Percentiles rank a stretch among this genome's conserved stretches.
phyloP scores from a whole-genome alignment of 2,888 invertebrate species.

The Aromia moschata region DNA sequence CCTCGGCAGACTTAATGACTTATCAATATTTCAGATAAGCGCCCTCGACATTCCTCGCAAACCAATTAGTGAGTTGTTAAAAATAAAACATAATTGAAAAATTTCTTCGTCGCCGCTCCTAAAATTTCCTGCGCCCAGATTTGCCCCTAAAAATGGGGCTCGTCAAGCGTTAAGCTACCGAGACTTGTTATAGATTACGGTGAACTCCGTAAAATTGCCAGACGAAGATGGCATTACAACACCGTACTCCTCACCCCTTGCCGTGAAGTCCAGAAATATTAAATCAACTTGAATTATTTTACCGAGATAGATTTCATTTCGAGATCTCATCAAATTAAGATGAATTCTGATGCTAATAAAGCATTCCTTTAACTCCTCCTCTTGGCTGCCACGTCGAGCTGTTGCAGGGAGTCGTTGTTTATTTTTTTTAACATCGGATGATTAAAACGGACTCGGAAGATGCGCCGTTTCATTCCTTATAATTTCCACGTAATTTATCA shows the following conservation, averaged over 20 bases:
- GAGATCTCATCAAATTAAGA: constrained; percentile 46
- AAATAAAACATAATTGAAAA: constrained; percentile 42
- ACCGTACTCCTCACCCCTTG: constrained; percentile 43
- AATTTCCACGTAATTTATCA: neutral
- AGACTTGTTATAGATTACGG: constrained; percentile 49
- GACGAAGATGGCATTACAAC: constrained; percentile 27
- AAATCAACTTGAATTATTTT: constrained; percentile 48
- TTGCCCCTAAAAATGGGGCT: constrained; percentile 39
- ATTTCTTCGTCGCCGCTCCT: constrained; percentile 39
- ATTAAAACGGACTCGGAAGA: constrained; percentile 1
- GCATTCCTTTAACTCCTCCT: constrained; percentile 37
- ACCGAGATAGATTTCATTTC: constrained; percentile 43
- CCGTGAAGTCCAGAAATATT: constrained; percentile 43
- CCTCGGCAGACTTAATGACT: constrained; percentile 31
- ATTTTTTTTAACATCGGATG: constrained; percentile 26
- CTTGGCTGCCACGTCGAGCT: constrained; percentile 33
- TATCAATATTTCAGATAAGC: constrained; percentile 38
- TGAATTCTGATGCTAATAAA: constrained; percentile 41
- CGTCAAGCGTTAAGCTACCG: constrained; percentile 46
- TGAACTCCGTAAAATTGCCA: constrained; percentile 47
- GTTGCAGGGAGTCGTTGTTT: constrained; percentile 33
- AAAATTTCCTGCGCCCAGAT: constrained; percentile 39
- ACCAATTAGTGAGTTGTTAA: constrained; percentile 43
- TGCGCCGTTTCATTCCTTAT: neutral
- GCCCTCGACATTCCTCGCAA: constrained; percentile 37